phyloP scores from a whole-genome alignment of 2,797 vertebrate species.

The Lagorchestes hirsutus region DNA sequence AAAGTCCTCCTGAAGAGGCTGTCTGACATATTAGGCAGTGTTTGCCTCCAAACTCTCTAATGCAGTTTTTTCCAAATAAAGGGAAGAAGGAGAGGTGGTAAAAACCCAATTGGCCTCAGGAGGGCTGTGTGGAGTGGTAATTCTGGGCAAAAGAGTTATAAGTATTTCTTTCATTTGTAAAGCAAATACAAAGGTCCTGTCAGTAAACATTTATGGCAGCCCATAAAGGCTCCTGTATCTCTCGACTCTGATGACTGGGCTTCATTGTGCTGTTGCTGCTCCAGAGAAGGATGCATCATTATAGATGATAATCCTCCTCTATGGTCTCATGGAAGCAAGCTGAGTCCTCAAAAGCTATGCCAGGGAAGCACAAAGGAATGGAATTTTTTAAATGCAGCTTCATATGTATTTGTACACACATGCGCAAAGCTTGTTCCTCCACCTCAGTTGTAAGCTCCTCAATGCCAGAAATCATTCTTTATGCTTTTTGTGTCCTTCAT shows the following conservation, averaged over 20 bases:
- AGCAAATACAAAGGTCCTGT: neutral
- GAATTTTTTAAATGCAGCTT: neutral
- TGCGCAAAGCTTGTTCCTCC: neutral
- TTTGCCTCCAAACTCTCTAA: neutral
- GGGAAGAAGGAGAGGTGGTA: neutral
- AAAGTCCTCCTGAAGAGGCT: constrained; percentile 4
- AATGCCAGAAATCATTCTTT: neutral
- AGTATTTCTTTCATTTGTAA: constrained; percentile 4
- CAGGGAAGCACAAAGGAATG: neutral
- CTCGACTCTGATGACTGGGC: neutral
- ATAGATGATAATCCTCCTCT: neutral
- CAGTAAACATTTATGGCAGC: constrained; percentile 9
- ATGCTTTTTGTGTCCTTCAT: neutral
- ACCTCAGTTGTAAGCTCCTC: neutral
- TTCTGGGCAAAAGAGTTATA: constrained; percentile 1
- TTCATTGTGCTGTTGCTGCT: neutral
- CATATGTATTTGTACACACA: neutral
- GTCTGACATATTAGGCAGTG: neutral
- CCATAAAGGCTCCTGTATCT: constrained; percentile 2
- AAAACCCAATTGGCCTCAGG: constrained; percentile 21
- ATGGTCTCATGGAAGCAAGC: neutral
- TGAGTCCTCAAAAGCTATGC: neutral
- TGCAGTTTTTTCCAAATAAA: constrained; percentile 27
- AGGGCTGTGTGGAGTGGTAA: neutral
- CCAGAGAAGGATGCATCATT: constrained; percentile 1